phyloP scores from a whole-genome alignment of 2,113 vertebrate genomes.

The Eulemur macaco region DNA sequence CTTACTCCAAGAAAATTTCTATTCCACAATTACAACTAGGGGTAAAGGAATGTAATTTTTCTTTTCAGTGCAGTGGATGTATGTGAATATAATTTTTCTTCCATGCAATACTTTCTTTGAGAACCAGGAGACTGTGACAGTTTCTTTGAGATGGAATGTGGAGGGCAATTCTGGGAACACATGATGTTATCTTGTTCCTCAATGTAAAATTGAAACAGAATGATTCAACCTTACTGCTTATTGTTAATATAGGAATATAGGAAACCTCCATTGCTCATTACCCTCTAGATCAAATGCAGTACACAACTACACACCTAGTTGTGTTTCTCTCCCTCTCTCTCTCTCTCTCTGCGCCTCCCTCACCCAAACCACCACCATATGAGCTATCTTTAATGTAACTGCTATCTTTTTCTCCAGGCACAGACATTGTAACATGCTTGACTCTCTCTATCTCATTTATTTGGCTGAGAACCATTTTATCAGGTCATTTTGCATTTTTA shows the following conservation, averaged over 20 bases:
- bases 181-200: background rate
- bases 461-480: background rate
- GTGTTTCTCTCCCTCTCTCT: background rate
- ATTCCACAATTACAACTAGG: background rate
- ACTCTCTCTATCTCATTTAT: background rate
- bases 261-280: background rate
- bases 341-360: too few species aligned
- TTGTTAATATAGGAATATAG: background rate
- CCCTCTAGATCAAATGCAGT: background rate
- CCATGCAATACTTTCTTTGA: background rate
- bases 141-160: background rate
- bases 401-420: background rate
- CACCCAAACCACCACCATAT: background rate
- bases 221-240: background rate
- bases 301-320: background rate
- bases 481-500: conserved; percentile 37
- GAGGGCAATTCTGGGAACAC: background rate
- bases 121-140: background rate
- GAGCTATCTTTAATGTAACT: background rate
- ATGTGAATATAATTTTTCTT: background rate
- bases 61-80: background rate
- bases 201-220: background rate
- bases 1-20: background rate
- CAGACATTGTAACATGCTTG: background rate
- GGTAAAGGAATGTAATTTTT: background rate